A percentile compares a stretch with the other conserved stretches of the same genome.
These are phyloP conservation scores for Acanthurus tractus DNA, from an alignment of 2,797 vertebrate species.

Conservation along the genomic window DNA sequence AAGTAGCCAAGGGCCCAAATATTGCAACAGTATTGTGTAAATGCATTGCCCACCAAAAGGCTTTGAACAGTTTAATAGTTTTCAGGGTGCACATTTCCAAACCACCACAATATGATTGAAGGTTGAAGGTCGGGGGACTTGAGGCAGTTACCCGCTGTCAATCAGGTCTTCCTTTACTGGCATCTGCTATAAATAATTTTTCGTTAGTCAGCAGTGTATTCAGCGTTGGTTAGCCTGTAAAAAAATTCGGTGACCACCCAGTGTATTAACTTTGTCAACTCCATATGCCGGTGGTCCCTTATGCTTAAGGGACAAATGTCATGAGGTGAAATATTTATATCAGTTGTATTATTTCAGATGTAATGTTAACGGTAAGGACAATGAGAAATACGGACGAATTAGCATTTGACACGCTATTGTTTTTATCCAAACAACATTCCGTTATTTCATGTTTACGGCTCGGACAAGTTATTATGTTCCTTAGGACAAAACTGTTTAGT, in stretches of 20 bases:
- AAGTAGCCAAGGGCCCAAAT: background rate
- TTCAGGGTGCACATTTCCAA: background rate
- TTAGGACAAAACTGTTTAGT: background rate
- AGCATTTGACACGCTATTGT: slow-evolving; percentile 8
- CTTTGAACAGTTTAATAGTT: background rate
- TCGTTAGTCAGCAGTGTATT: slow-evolving; percentile 8
- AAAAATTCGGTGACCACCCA: no score
- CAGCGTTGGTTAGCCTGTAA: background rate
- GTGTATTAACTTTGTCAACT: no score
- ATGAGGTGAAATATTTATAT: background rate
- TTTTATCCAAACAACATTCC: background rate
- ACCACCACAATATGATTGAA: background rate
- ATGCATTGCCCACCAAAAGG: background rate
- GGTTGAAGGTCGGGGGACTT: background rate
- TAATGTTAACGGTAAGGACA: no score
- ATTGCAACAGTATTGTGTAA: background rate
- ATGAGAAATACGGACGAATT: background rate
- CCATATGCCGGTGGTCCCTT: no score
- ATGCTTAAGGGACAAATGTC: no score
- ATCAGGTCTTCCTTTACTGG: slow-evolving; percentile 13
- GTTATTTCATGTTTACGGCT: background rate
- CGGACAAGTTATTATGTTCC: background rate
- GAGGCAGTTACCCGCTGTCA: background rate
- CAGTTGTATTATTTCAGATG: background rate
- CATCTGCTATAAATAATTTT: slow-evolving; percentile 47